Evolutionary conservation across 2,888 invertebrate genomes (phyloP).

Genomic region (Lampropteryx suffumata): DNA sequence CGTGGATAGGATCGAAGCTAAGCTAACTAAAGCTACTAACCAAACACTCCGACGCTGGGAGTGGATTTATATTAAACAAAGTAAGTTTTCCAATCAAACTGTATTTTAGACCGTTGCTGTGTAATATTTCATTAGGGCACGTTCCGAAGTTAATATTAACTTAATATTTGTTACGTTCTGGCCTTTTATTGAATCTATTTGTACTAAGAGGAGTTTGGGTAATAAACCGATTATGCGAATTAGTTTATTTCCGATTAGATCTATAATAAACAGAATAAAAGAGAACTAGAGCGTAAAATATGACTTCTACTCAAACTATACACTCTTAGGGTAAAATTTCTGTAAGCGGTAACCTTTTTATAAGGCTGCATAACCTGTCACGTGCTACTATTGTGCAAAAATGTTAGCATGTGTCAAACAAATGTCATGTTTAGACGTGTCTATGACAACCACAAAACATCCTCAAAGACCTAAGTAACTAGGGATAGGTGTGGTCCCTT

Average conservation of each 20-base stretch:
- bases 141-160: constrained; percentile 27
- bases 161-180: constrained; percentile 16
- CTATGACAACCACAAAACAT: too few species aligned
- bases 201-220: not conserved
- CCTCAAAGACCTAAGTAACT: too few species aligned
- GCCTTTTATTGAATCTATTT: constrained; percentile 15
- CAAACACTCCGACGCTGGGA: constrained; percentile 31
- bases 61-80: constrained; percentile 37
- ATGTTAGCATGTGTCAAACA: too few species aligned
- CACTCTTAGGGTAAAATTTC: too few species aligned
- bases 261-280: too few species aligned
- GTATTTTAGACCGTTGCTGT: constrained; percentile 34
- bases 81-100: constrained; percentile 40
- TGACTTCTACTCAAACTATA: not conserved
- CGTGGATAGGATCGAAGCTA: constrained; percentile 26
- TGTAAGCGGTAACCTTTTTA: too few species aligned
- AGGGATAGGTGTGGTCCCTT: too few species aligned
- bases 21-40: constrained; percentile 35
- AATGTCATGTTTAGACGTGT: too few species aligned
- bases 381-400: too few species aligned
- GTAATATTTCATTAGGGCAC: constrained; percentile 34
- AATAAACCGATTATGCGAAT: not conserved
- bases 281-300: not conserved
- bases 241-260: not conserved
- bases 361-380: too few species aligned